phyloP scores from a whole-genome alignment of 2,888 invertebrate genomes.

The Cryptus armator region DNA sequence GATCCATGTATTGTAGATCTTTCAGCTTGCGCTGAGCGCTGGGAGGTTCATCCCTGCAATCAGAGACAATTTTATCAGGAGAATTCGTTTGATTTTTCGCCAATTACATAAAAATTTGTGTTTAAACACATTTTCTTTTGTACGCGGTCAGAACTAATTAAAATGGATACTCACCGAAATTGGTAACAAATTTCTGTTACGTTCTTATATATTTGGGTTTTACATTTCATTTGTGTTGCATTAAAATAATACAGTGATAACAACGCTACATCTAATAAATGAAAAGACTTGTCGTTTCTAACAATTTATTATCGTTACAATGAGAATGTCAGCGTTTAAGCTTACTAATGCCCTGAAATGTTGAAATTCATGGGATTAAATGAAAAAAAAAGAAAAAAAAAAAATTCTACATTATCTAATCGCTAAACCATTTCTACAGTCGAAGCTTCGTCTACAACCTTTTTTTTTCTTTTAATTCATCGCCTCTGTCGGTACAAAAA shows the following conservation, averaged over 20 bases:
- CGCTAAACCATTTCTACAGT: constrained; percentile 35
- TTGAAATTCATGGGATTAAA: constrained; percentile 58
- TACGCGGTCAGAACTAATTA: not conserved
- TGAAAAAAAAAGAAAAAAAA: not conserved
- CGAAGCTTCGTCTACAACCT: constrained; percentile 15
- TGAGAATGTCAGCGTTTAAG: constrained; percentile 51
- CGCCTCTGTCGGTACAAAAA: constrained; percentile 45
- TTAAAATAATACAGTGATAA: constrained; percentile 20
- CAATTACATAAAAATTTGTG: constrained; percentile 12
- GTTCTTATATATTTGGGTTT: too few relatives aligned
- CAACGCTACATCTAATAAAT: constrained; percentile 51
- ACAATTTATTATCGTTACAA: constrained; percentile 78
- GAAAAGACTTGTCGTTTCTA: constrained; percentile 70
- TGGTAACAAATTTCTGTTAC: not conserved
- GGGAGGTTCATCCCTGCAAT: constrained; percentile 67
- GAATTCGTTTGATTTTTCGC: not conserved
- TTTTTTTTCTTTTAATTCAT: constrained; percentile 8
- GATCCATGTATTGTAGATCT: constrained; percentile 81
- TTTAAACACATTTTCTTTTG: constrained; percentile 8
- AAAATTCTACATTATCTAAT: constrained; percentile 18
- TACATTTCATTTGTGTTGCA: too few relatives aligned
- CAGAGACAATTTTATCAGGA: constrained; percentile 53
- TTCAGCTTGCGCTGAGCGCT: constrained; percentile 75
- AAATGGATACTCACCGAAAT: constrained; percentile 45
- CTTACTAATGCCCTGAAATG: constrained; percentile 75